A percentile compares a stretch with the other conserved stretches of the same genome.
Conservation (phyloP, 2,888 invertebrate species). For the Mongoloraphidia duomilia region DNA sequence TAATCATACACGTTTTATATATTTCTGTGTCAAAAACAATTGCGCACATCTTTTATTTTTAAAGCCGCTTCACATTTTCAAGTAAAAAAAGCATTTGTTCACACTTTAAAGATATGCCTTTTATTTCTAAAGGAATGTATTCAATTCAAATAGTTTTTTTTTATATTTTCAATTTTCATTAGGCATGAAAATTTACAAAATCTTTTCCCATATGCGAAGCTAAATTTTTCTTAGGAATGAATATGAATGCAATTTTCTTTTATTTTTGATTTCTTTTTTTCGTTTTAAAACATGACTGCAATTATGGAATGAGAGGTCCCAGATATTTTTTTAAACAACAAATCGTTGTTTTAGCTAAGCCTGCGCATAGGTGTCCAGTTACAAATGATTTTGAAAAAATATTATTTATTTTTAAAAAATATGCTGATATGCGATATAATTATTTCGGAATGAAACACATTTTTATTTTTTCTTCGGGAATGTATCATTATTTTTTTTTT, state of each 20-base stretch:
- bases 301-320: background rate
- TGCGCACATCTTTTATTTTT: too few species aligned
- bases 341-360: background rate
- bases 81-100: too few species aligned
- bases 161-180: too few species aligned
- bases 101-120: too few species aligned
- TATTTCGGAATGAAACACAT: background rate
- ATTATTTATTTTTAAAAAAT: background rate
- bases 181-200: too few species aligned
- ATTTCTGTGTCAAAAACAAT: background rate
- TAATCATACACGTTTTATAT: background rate
- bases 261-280: background rate
- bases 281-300: background rate
- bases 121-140: too few species aligned
- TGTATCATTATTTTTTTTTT: slow-evolving; percentile 3
- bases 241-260: background rate
- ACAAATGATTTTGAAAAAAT: background rate
- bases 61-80: too few species aligned
- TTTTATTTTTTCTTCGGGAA: background rate
- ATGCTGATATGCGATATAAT: too few species aligned
- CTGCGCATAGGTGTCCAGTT: too few species aligned
- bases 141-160: too few species aligned
- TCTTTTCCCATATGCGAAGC: too few species aligned
- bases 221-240: background rate
- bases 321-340: background rate